Conservation (phyloP, 2,113 vertebrate genomes). For the Oryzias woworae region DNA sequence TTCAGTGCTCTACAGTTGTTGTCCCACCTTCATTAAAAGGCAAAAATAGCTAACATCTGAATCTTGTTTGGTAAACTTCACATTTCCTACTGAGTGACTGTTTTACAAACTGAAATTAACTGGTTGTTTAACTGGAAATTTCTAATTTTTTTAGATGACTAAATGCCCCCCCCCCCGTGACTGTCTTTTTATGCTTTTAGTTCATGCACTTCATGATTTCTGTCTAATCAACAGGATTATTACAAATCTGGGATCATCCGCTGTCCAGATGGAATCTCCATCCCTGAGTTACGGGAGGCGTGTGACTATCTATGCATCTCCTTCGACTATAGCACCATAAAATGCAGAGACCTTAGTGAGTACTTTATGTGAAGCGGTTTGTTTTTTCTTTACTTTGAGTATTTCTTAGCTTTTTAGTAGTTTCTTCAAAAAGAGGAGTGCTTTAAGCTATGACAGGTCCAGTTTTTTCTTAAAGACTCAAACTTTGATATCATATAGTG, state of each 20-base stretch:
- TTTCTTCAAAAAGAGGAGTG: not conserved
- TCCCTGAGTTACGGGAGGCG: constrained; percentile 97
- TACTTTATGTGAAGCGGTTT: constrained; percentile 34
- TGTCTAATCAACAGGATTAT: constrained; percentile 87
- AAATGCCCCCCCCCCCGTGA: not conserved
- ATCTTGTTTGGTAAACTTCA: not conserved
- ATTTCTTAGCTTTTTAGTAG: not conserved
- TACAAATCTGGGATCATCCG: constrained; percentile 99
- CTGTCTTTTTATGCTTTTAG: not conserved
- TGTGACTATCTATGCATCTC: constrained; percentile 99
- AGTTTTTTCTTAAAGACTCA: not conserved
- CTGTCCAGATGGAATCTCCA: constrained; percentile 98
- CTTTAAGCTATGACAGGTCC: not conserved
- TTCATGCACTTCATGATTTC: constrained; percentile 19
- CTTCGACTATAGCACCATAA: constrained; percentile 98
- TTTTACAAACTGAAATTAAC: constrained; percentile 3
- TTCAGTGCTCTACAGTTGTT: too few relatives aligned
- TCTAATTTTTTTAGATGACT: not conserved
- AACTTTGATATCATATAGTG: not conserved
- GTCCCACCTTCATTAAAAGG: not conserved
- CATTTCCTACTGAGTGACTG: not conserved
- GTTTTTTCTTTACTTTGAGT: constrained; percentile 1
- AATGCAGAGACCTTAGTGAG: constrained; percentile 99
- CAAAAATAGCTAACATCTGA: not conserved
- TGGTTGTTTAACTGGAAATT: not conserved